These are phyloP conservation scores for Porites divaricata DNA, from an alignment of 92 coral and sea anemone species.

Conservation along the genomic window DNA sequence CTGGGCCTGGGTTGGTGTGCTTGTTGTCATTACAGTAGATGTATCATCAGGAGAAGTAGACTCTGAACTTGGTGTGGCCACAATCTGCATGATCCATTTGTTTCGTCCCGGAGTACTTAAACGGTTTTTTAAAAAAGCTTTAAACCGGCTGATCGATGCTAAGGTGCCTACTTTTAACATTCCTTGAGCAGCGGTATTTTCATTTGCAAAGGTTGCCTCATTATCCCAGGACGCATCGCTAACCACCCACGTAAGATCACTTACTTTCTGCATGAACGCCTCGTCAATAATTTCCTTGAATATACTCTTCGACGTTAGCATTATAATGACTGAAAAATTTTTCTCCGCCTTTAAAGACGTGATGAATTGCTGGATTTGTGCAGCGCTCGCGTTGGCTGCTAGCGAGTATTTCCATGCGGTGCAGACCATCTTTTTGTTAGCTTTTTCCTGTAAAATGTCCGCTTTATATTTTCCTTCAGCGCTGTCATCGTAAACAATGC, in stretches of 20 bases:
- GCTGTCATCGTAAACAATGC: slow-evolving; percentile 66
- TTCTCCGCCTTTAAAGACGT: slow-evolving; percentile 55
- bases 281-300: slow-evolving; percentile 66
- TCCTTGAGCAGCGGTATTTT: slow-evolving; percentile 81
- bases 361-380: slow-evolving; percentile 57
- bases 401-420: slow-evolving; percentile 61
- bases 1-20: slow-evolving; percentile 9
- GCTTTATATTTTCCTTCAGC: slow-evolving; percentile 40
- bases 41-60: neutral
- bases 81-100: slow-evolving; percentile 40
- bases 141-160: slow-evolving; percentile 58
- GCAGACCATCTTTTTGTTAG: slow-evolving; percentile 57
- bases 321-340: slow-evolving; percentile 76
- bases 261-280: slow-evolving; percentile 79
- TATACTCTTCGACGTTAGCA: slow-evolving; percentile 62
- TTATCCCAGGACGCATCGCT: slow-evolving; percentile 83
- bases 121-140: slow-evolving; percentile 31
- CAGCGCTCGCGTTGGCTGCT: slow-evolving; percentile 46
- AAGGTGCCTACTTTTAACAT: slow-evolving; percentile 76
- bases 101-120: slow-evolving; percentile 9
- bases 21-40: slow-evolving; percentile 21
- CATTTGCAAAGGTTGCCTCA: slow-evolving; percentile 52
- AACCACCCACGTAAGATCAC: slow-evolving; percentile 72
- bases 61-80: slow-evolving; percentile 10
- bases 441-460: slow-evolving; percentile 55